Evolutionary conservation across 2,797 vertebrate genomes (phyloP).

Genomic region (Borostomias antarcticus): DNA sequence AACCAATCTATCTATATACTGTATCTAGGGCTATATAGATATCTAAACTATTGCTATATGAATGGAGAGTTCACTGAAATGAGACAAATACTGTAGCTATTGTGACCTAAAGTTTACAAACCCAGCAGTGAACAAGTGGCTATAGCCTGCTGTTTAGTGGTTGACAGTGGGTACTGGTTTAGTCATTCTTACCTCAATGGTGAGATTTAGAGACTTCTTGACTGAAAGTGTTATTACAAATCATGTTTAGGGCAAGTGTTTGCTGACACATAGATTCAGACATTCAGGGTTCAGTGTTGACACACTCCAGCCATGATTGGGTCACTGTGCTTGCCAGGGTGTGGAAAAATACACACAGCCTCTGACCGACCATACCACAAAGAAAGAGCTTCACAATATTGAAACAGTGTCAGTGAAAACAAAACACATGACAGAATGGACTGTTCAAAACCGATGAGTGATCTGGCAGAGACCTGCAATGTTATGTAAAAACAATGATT

Average conservation of each 20-base stretch:
- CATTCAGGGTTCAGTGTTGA: not conserved
- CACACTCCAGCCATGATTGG: slow-evolving; percentile 13
- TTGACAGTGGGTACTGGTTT: too few relatives aligned
- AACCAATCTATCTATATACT: too few relatives aligned
- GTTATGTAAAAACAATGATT: not conserved
- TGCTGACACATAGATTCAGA: not conserved
- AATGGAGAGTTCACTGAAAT: too few relatives aligned
- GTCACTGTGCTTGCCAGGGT: not conserved
- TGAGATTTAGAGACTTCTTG: not conserved
- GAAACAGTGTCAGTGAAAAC: slow-evolving; percentile 6
- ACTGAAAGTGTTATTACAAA: not conserved
- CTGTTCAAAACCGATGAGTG: not conserved
- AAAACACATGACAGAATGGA: slow-evolving; percentile 13
- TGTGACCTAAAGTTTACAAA: too few relatives aligned
- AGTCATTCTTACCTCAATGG: too few relatives aligned
- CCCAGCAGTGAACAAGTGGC: too few relatives aligned
- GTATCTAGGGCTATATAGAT: too few relatives aligned
- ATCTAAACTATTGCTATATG: too few relatives aligned
- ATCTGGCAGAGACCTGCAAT: not conserved
- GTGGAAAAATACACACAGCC: slow-evolving; percentile 28
- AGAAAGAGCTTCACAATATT: slow-evolving; percentile 2
- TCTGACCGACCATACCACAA: not conserved
- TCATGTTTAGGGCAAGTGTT: not conserved
- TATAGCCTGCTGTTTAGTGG: too few relatives aligned
- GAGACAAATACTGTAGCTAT: too few relatives aligned